Evolutionary conservation across 2,797 vertebrate genomes (phyloP).

Genomic region (Phalanger gymnotis): DNA sequence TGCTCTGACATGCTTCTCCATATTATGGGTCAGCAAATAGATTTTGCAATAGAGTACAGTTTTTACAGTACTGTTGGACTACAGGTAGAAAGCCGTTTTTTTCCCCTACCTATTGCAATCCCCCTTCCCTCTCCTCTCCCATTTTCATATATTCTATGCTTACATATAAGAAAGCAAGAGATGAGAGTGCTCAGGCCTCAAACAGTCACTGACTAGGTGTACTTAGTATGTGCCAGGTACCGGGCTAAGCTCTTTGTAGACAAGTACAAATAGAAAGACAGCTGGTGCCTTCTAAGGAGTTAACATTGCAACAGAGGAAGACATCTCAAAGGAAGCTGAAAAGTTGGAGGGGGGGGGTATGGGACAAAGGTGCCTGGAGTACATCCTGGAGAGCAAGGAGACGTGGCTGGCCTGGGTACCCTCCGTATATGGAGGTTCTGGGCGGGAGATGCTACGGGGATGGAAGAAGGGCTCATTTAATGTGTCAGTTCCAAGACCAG

Average conservation of each 20-base stretch:
- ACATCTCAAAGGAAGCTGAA: neutral
- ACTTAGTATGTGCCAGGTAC: neutral
- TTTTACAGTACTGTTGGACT: neutral
- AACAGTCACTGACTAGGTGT: neutral
- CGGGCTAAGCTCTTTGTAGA: neutral
- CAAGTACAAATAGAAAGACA: neutral
- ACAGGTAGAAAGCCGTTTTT: neutral
- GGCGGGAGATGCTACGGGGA: neutral
- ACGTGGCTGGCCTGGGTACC: neutral
- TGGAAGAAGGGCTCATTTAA: neutral
- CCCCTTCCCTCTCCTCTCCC: neutral
- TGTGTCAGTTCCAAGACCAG: neutral
- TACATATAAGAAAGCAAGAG: neutral
- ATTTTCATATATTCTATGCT: neutral
- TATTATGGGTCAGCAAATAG: neutral
- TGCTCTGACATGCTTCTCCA: neutral
- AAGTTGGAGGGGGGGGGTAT: neutral
- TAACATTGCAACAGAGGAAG: neutral
- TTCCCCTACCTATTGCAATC: neutral
- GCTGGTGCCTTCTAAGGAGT: neutral
- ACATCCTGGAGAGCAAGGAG: neutral
- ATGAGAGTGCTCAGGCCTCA: neutral
- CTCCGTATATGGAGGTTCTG: neutral
- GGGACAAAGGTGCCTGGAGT: neutral
- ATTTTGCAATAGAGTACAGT: neutral